Percentiles rank a stretch among this genome's conserved stretches.
These are phyloP conservation scores for Eubasilissa splendida DNA, from an alignment of 2,888 invertebrate species.

Conservation along the genomic window DNA sequence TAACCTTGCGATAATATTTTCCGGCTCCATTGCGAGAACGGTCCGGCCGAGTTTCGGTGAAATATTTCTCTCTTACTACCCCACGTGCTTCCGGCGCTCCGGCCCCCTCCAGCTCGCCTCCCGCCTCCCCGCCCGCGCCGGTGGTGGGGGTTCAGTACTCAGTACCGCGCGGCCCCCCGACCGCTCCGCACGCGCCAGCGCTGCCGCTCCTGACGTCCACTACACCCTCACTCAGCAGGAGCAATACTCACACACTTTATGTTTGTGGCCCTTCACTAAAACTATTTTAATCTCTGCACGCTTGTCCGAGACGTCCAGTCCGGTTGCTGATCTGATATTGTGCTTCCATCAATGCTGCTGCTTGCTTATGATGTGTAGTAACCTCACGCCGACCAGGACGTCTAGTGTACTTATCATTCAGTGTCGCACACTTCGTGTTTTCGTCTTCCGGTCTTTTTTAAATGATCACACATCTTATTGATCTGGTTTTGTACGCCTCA, in stretches of 20 bases:
- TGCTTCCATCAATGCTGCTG: slow-evolving; percentile 20
- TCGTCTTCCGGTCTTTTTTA: background rate
- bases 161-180: slow-evolving; percentile 47
- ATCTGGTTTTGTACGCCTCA: background rate
- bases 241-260: slow-evolving; percentile 37
- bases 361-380: slow-evolving; percentile 15
- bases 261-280: slow-evolving; percentile 34
- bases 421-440: slow-evolving; percentile 13
- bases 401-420: slow-evolving; percentile 6
- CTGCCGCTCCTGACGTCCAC: slow-evolving; percentile 8
- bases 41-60: too few relatives aligned
- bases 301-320: background rate
- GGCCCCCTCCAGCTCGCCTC: background rate
- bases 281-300: slow-evolving; percentile 19
- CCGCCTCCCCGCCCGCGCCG: background rate
- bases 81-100: background rate
- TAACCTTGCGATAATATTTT: too few relatives aligned
- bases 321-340: slow-evolving; percentile 3
- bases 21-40: too few relatives aligned
- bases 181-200: slow-evolving; percentile 29
- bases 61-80: slow-evolving; percentile 3
- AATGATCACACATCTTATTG: background rate
- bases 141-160: background rate
- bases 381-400: background rate
- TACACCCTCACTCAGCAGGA: slow-evolving; percentile 15